A percentile compares a stretch with the other conserved stretches of the same genome.
phyloP scores from a whole-genome alignment of 2,113 vertebrate species.

The Etheostoma cragini region DNA sequence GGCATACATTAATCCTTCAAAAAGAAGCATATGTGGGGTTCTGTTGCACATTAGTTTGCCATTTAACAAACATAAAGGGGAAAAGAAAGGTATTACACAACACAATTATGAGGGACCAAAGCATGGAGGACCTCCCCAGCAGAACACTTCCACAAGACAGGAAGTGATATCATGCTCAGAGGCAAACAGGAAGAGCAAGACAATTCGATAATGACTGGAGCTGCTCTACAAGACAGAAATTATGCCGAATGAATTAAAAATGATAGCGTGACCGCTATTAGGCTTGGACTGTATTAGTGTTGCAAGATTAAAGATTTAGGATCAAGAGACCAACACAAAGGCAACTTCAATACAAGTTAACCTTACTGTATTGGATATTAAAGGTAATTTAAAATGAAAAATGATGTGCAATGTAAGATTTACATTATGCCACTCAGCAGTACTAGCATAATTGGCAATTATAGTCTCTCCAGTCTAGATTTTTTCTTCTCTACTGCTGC shows the following conservation, averaged over 20 bases:
- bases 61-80: conserved; percentile 65
- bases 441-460: conserved; percentile 3
- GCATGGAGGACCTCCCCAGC: conserved; percentile 16
- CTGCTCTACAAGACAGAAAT: conserved; percentile 70
- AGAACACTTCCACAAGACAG: conserved; percentile 44
- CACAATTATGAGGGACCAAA: conserved; percentile 30
- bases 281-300: conserved; percentile 3
- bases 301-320: conserved; percentile 3
- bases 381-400: conserved; percentile 9
- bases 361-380: conserved; percentile 17
- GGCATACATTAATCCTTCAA: conserved; percentile 70
- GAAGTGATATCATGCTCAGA: conserved; percentile 70
- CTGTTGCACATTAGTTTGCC: conserved; percentile 44
- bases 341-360: not conserved
- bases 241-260: conserved; percentile 57
- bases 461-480: not conserved
- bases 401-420: conserved; percentile 43
- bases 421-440: conserved; percentile 14
- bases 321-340: conserved; percentile 9
- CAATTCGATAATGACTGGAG: conserved; percentile 47
- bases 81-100: conserved; percentile 30
- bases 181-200: conserved; percentile 12
- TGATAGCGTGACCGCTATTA: not conserved
- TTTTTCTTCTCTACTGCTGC: not conserved
- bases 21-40: conserved; percentile 27